These are phyloP conservation scores for Anoplolepis gracilipes DNA, from an alignment of 1,140 invertebrate species.

Conservation along the genomic window DNA sequence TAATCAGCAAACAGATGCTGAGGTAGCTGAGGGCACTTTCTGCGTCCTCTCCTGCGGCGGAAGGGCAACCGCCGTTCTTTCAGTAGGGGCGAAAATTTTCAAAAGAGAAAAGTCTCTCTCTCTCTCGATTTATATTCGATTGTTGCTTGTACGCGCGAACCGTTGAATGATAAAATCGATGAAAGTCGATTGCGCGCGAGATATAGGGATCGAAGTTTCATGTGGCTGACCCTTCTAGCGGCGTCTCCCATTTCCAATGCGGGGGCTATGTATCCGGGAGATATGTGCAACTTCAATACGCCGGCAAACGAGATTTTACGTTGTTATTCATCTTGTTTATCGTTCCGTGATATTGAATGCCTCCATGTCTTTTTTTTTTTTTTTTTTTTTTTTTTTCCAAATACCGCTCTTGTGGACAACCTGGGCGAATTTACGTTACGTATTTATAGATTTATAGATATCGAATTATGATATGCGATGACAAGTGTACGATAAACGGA, in stretches of 20 bases:
- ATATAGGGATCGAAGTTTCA: not conserved
- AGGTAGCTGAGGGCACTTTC: not conserved
- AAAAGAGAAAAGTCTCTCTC: not conserved
- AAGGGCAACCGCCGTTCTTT: conserved; percentile 7
- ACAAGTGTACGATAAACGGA: conserved; percentile 26
- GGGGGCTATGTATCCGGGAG: conserved; percentile 16
- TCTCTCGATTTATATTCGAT: conserved; percentile 25
- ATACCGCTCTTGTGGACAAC: not conserved
- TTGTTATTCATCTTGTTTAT: conserved; percentile 24
- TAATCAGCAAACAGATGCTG: conserved; percentile 16
- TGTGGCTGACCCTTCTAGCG: not conserved
- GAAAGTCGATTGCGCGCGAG: not conserved
- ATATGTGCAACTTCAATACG: conserved; percentile 16
- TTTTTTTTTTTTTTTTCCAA: not conserved
- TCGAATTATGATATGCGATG: not conserved
- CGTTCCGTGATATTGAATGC: conserved; percentile 50
- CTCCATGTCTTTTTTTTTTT: conserved; percentile 20
- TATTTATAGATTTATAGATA: conserved; percentile 23
- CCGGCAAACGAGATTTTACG: conserved; percentile 30
- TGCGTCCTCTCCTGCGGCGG: conserved; percentile 4
- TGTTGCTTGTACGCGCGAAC: conserved; percentile 29
- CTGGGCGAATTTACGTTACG: conserved; percentile 3
- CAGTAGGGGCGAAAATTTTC: conserved; percentile 31
- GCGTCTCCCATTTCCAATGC: not conserved
- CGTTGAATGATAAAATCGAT: conserved; percentile 42